Evolutionary conservation across 2,888 invertebrate species (phyloP).

Genomic region (Theristus sp.): DNA sequence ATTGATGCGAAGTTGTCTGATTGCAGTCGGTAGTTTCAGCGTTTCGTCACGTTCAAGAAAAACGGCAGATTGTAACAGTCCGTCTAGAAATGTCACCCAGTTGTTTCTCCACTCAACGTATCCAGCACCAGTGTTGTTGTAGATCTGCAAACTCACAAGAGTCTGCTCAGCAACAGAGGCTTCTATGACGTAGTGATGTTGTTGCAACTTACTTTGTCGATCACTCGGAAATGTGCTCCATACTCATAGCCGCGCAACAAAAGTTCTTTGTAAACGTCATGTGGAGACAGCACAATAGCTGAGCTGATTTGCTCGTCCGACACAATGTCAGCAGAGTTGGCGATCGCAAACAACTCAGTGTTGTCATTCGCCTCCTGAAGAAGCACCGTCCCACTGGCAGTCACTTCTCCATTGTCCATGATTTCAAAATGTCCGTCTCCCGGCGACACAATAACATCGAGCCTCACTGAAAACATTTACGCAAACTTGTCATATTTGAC

Average conservation of each 20-base stretch:
- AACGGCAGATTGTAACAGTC: not conserved
- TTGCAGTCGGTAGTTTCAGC: not conserved
- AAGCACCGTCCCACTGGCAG: conserved; percentile 25
- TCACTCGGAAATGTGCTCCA: conserved; percentile 21
- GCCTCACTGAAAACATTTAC: conserved; percentile 17
- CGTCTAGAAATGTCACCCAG: not conserved
- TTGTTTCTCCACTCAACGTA: not conserved
- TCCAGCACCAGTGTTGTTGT: not conserved
- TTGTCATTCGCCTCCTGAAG: conserved; percentile 8
- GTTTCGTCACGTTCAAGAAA: not conserved
- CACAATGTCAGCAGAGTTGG: too few relatives aligned
- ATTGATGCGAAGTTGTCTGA: not conserved
- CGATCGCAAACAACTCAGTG: too few relatives aligned
- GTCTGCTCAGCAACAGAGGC: too few relatives aligned
- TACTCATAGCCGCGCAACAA: conserved; percentile 25
- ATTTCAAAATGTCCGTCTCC: conserved; percentile 27
- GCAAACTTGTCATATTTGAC: too few relatives aligned
- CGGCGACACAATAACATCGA: conserved; percentile 24
- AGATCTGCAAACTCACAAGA: too few relatives aligned
- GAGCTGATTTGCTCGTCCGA: not conserved
- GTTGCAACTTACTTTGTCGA: too few relatives aligned
- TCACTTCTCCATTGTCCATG: conserved; percentile 22
- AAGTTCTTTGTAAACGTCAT: conserved; percentile 29
- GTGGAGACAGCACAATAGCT: conserved; percentile 20
- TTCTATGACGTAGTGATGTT: too few relatives aligned